Conservation (phyloP, 2,113 vertebrate species). For the Phaetusa simplex region DNA sequence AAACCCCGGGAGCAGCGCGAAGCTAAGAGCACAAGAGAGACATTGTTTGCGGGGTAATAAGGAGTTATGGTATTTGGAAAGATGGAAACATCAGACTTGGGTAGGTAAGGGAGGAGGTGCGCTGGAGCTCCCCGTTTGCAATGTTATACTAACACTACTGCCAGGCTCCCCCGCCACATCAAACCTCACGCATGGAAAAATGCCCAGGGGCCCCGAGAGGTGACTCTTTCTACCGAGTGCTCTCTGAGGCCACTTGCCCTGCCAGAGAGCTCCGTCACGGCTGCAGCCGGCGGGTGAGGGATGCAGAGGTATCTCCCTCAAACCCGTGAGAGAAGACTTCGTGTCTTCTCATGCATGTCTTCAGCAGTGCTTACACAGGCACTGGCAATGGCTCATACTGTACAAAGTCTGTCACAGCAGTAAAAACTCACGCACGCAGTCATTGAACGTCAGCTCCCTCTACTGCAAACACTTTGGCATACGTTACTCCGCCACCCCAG, state of each 20-base stretch:
- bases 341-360: neutral
- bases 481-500: neutral
- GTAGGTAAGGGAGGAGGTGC: neutral
- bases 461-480: neutral
- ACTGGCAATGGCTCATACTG: neutral
- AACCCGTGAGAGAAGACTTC: neutral
- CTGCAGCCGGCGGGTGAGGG: neutral
- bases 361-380: neutral
- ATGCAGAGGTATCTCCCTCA: neutral
- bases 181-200: neutral
- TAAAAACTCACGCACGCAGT: neutral
- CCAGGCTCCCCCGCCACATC: neutral
- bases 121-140: neutral
- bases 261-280: neutral
- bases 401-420: neutral
- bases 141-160: neutral
- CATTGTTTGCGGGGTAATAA: neutral
- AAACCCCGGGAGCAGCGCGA: neutral
- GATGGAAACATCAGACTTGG: neutral
- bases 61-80: neutral
- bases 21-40: neutral
- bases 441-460: slow-evolving; percentile 39
- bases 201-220: accelerated
- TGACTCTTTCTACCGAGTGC: neutral
- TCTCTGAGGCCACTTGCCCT: neutral